A percentile compares a stretch with the other conserved stretches of the same genome.
Evolutionary conservation across 35 echinoderm and acorn worm species (phyloP).

Genomic region (Eucidaris tribuloides): DNA sequence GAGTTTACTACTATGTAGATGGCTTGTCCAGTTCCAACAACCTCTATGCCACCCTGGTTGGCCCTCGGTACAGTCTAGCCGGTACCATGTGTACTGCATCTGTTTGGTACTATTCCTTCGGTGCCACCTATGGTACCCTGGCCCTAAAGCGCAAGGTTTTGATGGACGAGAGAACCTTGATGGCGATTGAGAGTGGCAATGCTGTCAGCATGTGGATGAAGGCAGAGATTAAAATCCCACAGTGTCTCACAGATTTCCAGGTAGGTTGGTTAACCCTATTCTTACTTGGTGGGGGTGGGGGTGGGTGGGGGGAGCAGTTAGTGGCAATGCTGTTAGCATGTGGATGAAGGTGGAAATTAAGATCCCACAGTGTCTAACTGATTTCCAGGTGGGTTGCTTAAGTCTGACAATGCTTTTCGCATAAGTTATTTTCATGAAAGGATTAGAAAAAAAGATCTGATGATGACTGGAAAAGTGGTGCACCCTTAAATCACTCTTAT

Average conservation of each 20-base stretch:
- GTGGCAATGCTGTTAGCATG: conserved; percentile 24
- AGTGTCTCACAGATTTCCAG: conserved; percentile 80
- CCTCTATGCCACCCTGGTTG: conserved; percentile 55
- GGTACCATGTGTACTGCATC: conserved; percentile 52
- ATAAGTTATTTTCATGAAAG: too few species aligned
- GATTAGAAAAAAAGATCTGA: too few species aligned
- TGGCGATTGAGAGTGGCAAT: conserved; percentile 32
- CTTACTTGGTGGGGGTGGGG: too few species aligned
- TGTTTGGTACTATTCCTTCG: conserved; percentile 85
- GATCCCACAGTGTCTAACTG: conserved; percentile 54
- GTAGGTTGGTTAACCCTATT: too few species aligned
- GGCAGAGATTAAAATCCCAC: conserved; percentile 42
- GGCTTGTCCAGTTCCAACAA: conserved; percentile 9
- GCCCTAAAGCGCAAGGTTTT: conserved; percentile 18
- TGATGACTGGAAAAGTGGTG: too few species aligned
- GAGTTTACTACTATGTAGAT: conserved; percentile 81
- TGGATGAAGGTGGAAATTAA: conserved; percentile 60
- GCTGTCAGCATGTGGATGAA: conserved; percentile 53
- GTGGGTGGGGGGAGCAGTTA: too few species aligned
- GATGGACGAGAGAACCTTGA: conserved; percentile 40
- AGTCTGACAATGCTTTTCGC: too few species aligned
- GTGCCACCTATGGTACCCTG: conserved; percentile 49
- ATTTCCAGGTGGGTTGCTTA: conserved; percentile 93
- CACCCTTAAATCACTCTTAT: too few species aligned
- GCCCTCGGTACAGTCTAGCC: conserved; percentile 50